Evolutionary conservation across 2,888 invertebrate genomes (phyloP), one percentile per base, ranked within the genome.

Genomic region (Zaprionus obscuricornis): DNA sequence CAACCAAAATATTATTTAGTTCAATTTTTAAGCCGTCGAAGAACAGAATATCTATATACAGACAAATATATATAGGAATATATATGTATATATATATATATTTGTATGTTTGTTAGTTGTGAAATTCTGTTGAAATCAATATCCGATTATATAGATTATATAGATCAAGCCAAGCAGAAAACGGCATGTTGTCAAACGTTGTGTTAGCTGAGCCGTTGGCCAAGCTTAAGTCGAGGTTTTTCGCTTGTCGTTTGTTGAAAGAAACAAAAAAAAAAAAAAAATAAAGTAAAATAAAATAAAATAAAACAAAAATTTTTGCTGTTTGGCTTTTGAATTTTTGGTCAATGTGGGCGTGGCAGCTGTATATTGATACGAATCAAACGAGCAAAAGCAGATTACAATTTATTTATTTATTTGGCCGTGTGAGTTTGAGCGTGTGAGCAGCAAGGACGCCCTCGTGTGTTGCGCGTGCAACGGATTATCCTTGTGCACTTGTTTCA

Each of bases 61-160:
- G 10, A 10, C 10, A 4, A 18, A 33, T 55, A 16, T 45, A n/a
- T 24, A 37, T 29, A 17, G 26, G 26, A n/a, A n/a, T 27, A 2
- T 13, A 17, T 46, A 4, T 18, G 8, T 29, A 16, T 24, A 11
- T 17, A 5, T 16, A 10, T 11, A 4, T 26, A 33, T 55, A 16
- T 45, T 8, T 24, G 45, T 29, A 17, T 34, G 26, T 33, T 1
- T 31, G 31, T 31, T 31, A 50, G 31, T 10, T 8, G 5, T n/a
- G 40, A 14, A 66, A 73, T 75, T 87, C 79, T 66, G 45, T 64
- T 59, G 86, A 82, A 86, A 81, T 82, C 74, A 72, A 85, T 82
- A 87, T 85, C 87, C 71, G 87, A 70, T 88, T 87, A 87, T 70
- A 56, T 84, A 83, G 87, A 70, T 88, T 87, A 87, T 70, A 56